These are phyloP conservation scores for Megaptera novaeangliae DNA, from an alignment of 2,113 vertebrate genomes.

Conservation along the genomic window DNA sequence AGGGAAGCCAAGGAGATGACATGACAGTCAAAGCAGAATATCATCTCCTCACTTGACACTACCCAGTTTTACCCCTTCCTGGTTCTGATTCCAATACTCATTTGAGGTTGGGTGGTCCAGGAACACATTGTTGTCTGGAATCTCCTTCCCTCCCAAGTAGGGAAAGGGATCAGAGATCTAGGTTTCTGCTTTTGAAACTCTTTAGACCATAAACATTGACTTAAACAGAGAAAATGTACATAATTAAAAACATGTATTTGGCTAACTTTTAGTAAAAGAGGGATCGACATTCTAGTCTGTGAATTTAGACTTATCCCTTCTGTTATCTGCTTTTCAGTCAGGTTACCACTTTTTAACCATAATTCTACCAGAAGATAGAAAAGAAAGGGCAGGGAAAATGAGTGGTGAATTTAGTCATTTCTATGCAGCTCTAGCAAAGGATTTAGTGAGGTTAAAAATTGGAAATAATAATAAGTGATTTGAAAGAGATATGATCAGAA, in stretches of 20 bases:
- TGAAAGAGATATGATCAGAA: not conserved
- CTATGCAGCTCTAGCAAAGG: not conserved
- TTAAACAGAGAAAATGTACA: slow-evolving; percentile 26
- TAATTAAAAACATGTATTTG: slow-evolving; percentile 49
- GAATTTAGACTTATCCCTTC: not conserved
- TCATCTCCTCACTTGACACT: not conserved
- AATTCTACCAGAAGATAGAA: not conserved
- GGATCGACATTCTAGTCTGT: not conserved
- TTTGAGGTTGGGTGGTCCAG: not conserved
- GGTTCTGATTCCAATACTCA: not conserved
- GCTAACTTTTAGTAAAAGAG: slow-evolving; percentile 16
- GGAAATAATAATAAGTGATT: slow-evolving; percentile 27
- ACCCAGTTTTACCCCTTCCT: not conserved
- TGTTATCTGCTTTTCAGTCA: slow-evolving; percentile 9
- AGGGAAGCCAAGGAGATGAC: slow-evolving; percentile 5
- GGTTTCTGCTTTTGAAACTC: slow-evolving; percentile 16
- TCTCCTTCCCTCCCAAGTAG: not conserved
- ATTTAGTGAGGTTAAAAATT: not conserved
- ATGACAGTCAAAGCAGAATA: not conserved
- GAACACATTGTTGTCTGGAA: not conserved
- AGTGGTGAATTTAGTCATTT: not conserved
- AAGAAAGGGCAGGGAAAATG: not conserved
- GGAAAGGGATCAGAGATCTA: not conserved
- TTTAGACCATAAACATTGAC: slow-evolving; percentile 30
- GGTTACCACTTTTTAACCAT: slow-evolving; percentile 18